Evolutionary conservation across 2,113 vertebrate species (phyloP).

Genomic region (Hystrix brachyura): DNA sequence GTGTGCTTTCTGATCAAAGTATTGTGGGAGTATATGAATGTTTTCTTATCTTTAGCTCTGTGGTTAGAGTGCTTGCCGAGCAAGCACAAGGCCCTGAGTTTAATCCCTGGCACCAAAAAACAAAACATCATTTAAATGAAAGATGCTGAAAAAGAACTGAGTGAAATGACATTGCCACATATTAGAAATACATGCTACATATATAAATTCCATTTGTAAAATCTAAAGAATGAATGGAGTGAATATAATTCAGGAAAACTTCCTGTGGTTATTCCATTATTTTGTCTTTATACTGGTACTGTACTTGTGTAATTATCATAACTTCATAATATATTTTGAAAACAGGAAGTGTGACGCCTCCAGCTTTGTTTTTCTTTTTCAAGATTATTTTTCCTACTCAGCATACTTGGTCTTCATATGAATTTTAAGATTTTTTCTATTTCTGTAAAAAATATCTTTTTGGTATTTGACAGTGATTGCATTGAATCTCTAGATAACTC

Average conservation of each 20-base stretch:
- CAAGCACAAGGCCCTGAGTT: no score
- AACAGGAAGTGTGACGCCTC: neutral
- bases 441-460: neutral
- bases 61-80: no score
- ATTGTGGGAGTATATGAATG: neutral
- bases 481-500: neutral
- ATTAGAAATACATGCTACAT: neutral
- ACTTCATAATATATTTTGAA: neutral
- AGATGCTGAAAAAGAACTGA: neutral
- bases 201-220: conserved; percentile 4
- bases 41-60: neutral
- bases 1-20: neutral
- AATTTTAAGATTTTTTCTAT: neutral
- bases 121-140: conserved; percentile 1
- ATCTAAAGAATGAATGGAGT: neutral
- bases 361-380: neutral
- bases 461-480: neutral
- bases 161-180: neutral
- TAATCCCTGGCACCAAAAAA: no score
- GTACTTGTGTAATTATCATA: neutral
- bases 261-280: neutral
- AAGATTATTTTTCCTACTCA: neutral
- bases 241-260: neutral
- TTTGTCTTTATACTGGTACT: neutral
- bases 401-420: neutral